Evolutionary conservation across 1,140 invertebrate species (phyloP), one percentile per base, ranked within the genome.

Genomic region (Mercenaria mercenaria): DNA sequence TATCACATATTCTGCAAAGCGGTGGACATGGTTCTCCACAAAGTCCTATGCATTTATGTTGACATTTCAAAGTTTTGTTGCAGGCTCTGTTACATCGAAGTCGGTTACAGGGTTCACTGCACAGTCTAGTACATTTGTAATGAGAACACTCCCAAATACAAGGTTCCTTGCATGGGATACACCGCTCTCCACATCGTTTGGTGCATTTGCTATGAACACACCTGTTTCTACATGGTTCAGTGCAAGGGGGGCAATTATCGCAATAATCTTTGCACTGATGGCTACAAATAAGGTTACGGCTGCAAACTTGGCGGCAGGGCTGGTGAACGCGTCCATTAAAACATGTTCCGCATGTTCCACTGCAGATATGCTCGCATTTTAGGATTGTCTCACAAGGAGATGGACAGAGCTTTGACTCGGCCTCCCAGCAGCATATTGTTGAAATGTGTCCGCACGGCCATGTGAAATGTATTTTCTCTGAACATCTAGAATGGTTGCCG

Each of bases 11-110:
- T 32, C 89, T 82, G 56, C 93, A 93, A 37, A 84, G 43, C 15
- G 52, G 69, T 93, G 95, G 97, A 94, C 96, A 95, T 96, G 97
- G 94, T 97, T 98, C 97, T 43, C 96, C 96, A 95, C 97, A 98
- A 1, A 96, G 34, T 1, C 90, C 96, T 59, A 96, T 94, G 93
- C 98, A 98, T 41, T 23, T 91, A 94, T 98, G 97, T 61, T 97
- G 97, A 95, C 97, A 98, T 87, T 69, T 34, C 6, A 23, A 26
- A 56, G 3, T 3, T 20, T 41, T 64, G 20, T 59, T 11, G 34
- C 84, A 87, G 26, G 52, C 10, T 26, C 59, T n/a, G 47, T 92
- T 92, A 18, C 79, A 59, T 67, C 94, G 94, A 13, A 90, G 32
- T 29, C 56, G 34, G 43, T 91, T 96, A 95, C 97, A 98, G 34